phyloP scores from a whole-genome alignment of 2,888 invertebrate species.

The Napeogenes inachia region DNA sequence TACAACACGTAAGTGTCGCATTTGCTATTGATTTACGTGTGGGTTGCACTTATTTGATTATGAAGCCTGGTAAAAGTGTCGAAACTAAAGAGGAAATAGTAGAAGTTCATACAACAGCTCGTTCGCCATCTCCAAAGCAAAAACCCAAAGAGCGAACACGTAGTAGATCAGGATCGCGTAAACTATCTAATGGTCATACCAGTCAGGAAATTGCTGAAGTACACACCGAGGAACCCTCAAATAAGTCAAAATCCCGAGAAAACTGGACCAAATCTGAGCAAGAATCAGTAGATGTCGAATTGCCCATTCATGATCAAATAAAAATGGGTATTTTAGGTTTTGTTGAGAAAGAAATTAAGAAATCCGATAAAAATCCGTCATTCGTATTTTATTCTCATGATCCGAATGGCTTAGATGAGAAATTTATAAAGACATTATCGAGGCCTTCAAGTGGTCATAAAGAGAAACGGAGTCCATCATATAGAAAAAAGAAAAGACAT shows the following conservation, averaged over 20 bases:
- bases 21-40: constrained; percentile 12
- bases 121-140: constrained; percentile 66
- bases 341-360: constrained; percentile 73
- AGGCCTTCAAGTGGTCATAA: constrained; percentile 71
- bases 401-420: constrained; percentile 69
- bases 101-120: constrained; percentile 62
- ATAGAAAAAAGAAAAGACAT: constrained; percentile 68
- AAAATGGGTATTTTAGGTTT: constrained; percentile 73
- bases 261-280: constrained; percentile 72
- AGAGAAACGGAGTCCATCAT: constrained; percentile 70
- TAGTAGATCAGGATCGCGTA: constrained; percentile 59
- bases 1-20: constrained; percentile 4
- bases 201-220: constrained; percentile 38
- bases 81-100: constrained; percentile 65
- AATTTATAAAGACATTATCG: constrained; percentile 62
- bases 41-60: constrained; percentile 28
- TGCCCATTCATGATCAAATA: constrained; percentile 77
- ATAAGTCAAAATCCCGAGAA: constrained; percentile 60
- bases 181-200: constrained; percentile 62
- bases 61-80: constrained; percentile 65
- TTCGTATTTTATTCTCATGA: constrained; percentile 74
- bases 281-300: constrained; percentile 76
- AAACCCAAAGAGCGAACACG: constrained; percentile 50
- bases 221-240: constrained; percentile 39
- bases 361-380: constrained; percentile 69